Conservation (phyloP, 2,888 invertebrate genomes). For the Sylvicola cinctus region DNA sequence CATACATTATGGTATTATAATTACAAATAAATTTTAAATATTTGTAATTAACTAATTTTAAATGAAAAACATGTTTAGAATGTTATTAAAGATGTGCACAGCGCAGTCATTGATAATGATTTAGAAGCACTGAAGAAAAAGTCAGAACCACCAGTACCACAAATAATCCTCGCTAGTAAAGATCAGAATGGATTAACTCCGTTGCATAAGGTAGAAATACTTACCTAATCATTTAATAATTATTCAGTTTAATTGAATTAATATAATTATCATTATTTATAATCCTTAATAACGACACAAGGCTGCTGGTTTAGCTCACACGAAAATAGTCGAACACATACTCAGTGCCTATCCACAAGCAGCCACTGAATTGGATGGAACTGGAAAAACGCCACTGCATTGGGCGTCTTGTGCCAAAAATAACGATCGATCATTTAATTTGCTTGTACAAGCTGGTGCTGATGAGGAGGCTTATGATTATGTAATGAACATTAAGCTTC, state of each 20-base stretch:
- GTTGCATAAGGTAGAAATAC: constrained; percentile 59
- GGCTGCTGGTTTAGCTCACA: constrained; percentile 66
- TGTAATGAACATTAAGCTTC: constrained; percentile 27
- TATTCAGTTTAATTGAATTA: background rate
- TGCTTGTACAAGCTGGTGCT: constrained; percentile 60
- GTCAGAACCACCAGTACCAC: constrained; percentile 44
- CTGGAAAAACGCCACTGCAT: constrained; percentile 73
- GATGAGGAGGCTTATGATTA: constrained; percentile 67
- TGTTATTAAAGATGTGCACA: constrained; percentile 61
- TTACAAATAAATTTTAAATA: background rate
- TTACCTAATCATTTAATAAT: background rate
- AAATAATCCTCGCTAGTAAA: constrained; percentile 50
- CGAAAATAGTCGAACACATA: constrained; percentile 53
- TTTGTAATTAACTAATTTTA: constrained; percentile 1
- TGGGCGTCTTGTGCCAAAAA: constrained; percentile 69
- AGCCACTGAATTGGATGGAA: constrained; percentile 49
- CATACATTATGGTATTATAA: constrained; percentile 60
- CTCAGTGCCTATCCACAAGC: constrained; percentile 45
- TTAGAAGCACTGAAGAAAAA: constrained; percentile 44
- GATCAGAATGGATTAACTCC: constrained; percentile 65
- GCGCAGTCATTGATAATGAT: constrained; percentile 55
- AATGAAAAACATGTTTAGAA: constrained; percentile 31
- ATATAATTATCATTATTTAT: constrained; percentile 2
- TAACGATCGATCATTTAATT: constrained; percentile 53
- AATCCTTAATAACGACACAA: constrained; percentile 14